phyloP scores from a whole-genome alignment of 2,113 vertebrate species.

The Nothocercus nigrocapillus region DNA sequence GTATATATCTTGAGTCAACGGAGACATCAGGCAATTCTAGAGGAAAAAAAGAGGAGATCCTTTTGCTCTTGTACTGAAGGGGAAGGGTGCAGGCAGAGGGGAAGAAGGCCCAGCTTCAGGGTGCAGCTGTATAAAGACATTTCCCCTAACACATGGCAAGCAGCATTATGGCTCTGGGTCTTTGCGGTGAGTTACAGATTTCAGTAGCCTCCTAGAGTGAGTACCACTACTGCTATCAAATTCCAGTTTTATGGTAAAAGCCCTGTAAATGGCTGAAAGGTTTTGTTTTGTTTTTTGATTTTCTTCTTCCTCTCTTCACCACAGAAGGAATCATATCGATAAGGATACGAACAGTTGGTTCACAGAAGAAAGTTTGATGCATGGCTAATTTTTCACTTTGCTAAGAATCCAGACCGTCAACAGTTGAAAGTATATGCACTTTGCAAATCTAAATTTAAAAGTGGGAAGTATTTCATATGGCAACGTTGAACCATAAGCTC shows the following conservation, averaged over 20 bases:
- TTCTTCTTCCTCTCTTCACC: neutral
- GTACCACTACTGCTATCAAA: neutral
- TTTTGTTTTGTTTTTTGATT: neutral
- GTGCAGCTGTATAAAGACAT: neutral
- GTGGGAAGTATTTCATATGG: neutral
- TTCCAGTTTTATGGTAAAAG: neutral
- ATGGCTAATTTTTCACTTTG: neutral
- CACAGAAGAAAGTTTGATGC: neutral
- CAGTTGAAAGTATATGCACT: accelerated
- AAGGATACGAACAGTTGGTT: neutral
- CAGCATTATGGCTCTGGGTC: accelerated
- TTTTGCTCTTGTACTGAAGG: neutral
- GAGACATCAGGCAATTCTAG: neutral
- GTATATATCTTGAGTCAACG: neutral
- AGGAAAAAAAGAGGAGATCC: neutral
- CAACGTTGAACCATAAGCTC: neutral
- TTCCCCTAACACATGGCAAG: slow-evolving; percentile 13
- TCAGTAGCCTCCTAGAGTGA: neutral
- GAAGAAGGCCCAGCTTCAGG: slow-evolving; percentile 5
- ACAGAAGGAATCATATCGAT: neutral
- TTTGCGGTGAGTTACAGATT: neutral
- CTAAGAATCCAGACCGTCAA: neutral
- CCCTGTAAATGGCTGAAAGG: neutral
- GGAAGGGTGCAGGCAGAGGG: neutral
- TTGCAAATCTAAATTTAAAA: neutral